Percentiles rank a stretch among this genome's conserved stretches.
Conservation (phyloP, 2,888 invertebrate genomes). For the Teleogryllus oceanicus region DNA sequence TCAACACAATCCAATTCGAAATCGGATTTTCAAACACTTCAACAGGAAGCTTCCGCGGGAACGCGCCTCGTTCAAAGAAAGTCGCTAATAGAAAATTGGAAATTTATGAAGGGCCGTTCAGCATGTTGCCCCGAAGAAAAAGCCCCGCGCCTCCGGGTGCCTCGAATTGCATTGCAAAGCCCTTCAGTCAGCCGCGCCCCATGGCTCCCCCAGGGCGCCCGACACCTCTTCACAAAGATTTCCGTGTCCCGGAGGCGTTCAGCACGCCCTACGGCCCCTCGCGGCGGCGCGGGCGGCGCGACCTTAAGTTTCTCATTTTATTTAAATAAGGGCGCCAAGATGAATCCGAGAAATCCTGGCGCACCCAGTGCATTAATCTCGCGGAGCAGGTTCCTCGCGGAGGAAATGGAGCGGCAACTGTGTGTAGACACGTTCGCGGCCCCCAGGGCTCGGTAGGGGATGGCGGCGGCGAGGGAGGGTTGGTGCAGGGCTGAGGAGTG, state of each 20-base stretch:
- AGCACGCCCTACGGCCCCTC: neutral
- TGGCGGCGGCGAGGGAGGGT: no score
- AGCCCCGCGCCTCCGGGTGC: neutral
- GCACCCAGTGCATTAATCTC: no score
- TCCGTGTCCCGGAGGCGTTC: neutral
- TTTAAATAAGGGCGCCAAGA: neutral
- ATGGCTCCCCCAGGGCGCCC: neutral
- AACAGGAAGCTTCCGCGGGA: no score
- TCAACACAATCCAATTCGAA: no score
- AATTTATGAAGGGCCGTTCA: conserved; percentile 6
- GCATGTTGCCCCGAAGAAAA: neutral
- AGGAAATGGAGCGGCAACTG: neutral
- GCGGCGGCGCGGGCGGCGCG: neutral
- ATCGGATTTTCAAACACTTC: no score
- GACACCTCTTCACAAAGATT: neutral
- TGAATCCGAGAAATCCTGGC: neutral
- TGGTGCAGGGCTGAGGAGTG: no score
- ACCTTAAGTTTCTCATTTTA: neutral
- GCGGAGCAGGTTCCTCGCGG: no score
- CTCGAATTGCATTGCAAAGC: no score
- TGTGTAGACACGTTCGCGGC: neutral
- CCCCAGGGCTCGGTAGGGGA: no score
- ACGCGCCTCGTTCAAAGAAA: neutral
- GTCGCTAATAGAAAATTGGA: conserved; percentile 7
- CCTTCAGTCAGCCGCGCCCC: no score